A percentile compares a stretch with the other conserved stretches of the same genome.
phyloP scores from a whole-genome alignment of 2,113 vertebrate genomes.

The Argyrosomus japonicus region DNA sequence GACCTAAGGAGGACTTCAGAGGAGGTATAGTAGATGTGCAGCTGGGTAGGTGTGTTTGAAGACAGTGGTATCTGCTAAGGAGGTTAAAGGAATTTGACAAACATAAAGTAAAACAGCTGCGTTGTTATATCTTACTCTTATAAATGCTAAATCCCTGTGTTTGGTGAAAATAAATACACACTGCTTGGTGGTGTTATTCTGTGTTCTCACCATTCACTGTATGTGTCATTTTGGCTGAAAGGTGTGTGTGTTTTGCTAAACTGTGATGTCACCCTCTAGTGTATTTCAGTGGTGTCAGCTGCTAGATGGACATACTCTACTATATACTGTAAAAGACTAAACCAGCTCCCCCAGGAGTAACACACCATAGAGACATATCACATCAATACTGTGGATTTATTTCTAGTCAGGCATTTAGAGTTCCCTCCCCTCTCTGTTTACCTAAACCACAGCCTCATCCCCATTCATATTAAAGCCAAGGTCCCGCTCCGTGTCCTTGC shows the following conservation, averaged over 20 bases:
- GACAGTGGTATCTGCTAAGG: not conserved
- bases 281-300: slow-evolving; percentile 55
- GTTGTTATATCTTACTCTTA: not conserved
- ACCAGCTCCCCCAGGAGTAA: slow-evolving; percentile 21
- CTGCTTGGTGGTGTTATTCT: not conserved
- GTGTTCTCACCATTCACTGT: slow-evolving; percentile 5
- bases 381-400: slow-evolving; percentile 1
- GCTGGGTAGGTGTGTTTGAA: too few relatives aligned
- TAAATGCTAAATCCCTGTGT: not conserved
- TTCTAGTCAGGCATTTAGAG: not conserved
- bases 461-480: slow-evolving; percentile 34
- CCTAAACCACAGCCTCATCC: slow-evolving; percentile 17
- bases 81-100: not conserved
- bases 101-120: not conserved
- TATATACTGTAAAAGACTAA: slow-evolving; percentile 12
- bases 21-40: not conserved
- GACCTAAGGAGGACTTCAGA: not conserved
- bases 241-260: slow-evolving; percentile 27
- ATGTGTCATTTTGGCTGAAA: slow-evolving; percentile 21
- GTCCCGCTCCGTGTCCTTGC: slow-evolving; percentile 67
- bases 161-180: not conserved
- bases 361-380: not conserved
- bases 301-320: slow-evolving; percentile 30
- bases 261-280: slow-evolving; percentile 66
- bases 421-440: slow-evolving; percentile 14